phyloP scores from a whole-genome alignment of 2,888 invertebrate genomes.

The Orgyia antiqua region DNA sequence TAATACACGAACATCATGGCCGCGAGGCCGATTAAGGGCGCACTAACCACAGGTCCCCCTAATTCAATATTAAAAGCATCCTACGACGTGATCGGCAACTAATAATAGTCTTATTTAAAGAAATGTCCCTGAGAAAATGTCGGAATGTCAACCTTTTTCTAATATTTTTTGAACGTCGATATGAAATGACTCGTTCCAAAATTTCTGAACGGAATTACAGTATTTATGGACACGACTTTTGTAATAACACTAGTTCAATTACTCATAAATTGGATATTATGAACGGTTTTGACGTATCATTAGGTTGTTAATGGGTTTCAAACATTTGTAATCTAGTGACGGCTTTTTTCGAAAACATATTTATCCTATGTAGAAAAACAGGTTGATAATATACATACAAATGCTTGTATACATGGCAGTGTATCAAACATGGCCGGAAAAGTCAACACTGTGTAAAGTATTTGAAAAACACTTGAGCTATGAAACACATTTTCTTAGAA shows the following conservation, averaged over 20 bases:
- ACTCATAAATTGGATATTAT: conserved; percentile 37
- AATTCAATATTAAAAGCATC: conserved; percentile 79
- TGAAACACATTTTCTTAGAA: no score
- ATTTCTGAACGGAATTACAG: conserved; percentile 47
- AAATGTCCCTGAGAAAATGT: conserved; percentile 77
- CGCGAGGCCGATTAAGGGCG: conserved; percentile 69
- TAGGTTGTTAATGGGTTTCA: conserved; percentile 25
- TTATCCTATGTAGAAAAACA: no score
- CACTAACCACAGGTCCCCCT: conserved; percentile 73
- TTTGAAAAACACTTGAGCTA: no score
- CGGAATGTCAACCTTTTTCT: conserved; percentile 68
- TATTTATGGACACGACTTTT: conserved; percentile 44
- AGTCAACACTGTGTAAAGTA: no score
- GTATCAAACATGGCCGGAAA: no score
- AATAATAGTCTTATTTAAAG: conserved; percentile 75
- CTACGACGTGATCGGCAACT: conserved; percentile 73
- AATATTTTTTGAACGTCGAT: conserved; percentile 44
- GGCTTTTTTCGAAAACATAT: no score
- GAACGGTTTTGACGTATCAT: conserved; percentile 32
- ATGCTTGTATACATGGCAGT: no score
- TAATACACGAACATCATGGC: conserved; percentile 63
- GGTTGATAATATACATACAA: no score
- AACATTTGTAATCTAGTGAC: conserved; percentile 21
- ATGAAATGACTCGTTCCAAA: conserved; percentile 56
- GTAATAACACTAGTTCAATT: conserved; percentile 39